Evolutionary conservation across 2,797 vertebrate species (phyloP).

Genomic region (Sandelia bainsii): DNA sequence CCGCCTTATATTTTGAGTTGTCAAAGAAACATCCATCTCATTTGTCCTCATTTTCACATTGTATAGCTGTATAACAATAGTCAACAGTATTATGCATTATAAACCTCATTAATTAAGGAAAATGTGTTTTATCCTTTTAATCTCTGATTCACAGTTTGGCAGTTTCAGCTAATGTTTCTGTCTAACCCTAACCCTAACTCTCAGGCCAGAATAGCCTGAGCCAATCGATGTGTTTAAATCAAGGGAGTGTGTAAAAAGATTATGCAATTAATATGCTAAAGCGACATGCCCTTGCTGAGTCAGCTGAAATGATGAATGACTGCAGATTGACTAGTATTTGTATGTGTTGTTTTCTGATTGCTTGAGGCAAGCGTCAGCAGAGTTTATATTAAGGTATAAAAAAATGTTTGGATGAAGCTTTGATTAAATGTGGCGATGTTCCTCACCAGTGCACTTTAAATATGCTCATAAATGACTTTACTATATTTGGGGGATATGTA

Average conservation of each 20-base stretch:
- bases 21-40: background rate
- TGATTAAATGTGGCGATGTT: background rate
- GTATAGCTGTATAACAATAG: background rate
- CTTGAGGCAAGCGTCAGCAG: background rate
- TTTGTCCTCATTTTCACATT: background rate
- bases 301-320: background rate
- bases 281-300: constrained; percentile 6
- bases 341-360: background rate
- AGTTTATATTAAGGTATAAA: background rate
- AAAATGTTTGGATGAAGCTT: background rate
- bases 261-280: constrained; percentile 26
- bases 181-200: too few relatives aligned
- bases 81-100: background rate
- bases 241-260: constrained; percentile 20
- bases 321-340: background rate
- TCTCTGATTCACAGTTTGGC: constrained; percentile 4
- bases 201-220: constrained; percentile 37
- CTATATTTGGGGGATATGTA: constrained; percentile 3
- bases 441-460: constrained; percentile 1
- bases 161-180: constrained; percentile 26
- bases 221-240: constrained; percentile 43
- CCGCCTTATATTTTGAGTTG: background rate
- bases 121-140: constrained; percentile 20
- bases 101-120: constrained; percentile 4
- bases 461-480: background rate